Conservation (phyloP, 1,140 invertebrate species). For the Aradophagus sp. region DNA sequence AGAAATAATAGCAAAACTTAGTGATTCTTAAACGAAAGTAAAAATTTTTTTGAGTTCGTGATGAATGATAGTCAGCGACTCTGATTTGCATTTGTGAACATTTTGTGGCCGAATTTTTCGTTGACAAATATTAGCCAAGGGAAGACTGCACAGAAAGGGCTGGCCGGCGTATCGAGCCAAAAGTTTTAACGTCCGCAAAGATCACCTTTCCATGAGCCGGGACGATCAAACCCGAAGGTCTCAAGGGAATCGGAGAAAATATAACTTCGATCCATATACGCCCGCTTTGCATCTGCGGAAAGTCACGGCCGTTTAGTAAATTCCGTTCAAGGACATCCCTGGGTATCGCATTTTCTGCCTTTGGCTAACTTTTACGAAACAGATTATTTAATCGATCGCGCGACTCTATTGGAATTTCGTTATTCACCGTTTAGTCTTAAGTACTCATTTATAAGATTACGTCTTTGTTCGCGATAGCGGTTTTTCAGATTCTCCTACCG, state of each 20-base stretch:
- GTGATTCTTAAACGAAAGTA: no score
- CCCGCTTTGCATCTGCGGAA: slow-evolving; percentile 47
- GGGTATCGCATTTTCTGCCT: slow-evolving; percentile 41
- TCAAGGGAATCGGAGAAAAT: slow-evolving; percentile 55
- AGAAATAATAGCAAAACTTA: no score
- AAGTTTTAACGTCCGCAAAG: slow-evolving; percentile 38
- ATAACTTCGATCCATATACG: slow-evolving; percentile 51
- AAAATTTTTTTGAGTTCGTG: no score
- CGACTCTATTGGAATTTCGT: slow-evolving; percentile 17
- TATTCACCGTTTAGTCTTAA: slow-evolving; percentile 19
- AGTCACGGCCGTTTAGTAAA: slow-evolving; percentile 54
- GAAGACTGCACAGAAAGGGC: no score
- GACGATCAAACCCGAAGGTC: slow-evolving; percentile 48
- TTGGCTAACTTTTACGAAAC: slow-evolving; percentile 45
- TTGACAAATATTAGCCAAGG: no score
- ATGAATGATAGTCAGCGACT: no score
- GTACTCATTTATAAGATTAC: slow-evolving; percentile 16
- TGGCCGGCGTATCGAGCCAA: no score
- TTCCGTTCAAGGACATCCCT: slow-evolving; percentile 48
- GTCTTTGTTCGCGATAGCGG: slow-evolving; percentile 3
- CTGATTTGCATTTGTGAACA: no score
- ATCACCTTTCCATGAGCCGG: slow-evolving; percentile 53
- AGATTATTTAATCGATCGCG: slow-evolving; percentile 41
- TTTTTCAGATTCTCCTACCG: no score
- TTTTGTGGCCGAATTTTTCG: no score